Conservation (phyloP, 2,113 vertebrate genomes). For the Caranx melampygus region DNA sequence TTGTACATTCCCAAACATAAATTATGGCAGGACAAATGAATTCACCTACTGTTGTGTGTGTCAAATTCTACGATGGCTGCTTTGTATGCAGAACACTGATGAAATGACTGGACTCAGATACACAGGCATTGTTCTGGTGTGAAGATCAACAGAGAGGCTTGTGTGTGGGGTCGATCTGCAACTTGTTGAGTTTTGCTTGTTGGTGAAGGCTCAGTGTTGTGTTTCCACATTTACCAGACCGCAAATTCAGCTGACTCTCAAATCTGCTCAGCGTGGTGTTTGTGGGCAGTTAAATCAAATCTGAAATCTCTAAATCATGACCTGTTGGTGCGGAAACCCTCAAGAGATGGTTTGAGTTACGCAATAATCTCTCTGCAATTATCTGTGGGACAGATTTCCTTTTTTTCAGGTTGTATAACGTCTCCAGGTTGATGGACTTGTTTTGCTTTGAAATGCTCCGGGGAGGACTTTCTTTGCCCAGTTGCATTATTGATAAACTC, state of each 20-base stretch:
- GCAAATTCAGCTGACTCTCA: constrained; percentile 25
- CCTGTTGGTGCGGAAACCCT: constrained; percentile 25
- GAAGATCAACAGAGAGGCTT: constrained; percentile 22
- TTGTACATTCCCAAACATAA: constrained; percentile 73
- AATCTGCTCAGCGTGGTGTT: constrained; percentile 31
- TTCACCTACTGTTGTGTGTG: constrained; percentile 50
- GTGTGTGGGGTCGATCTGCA: constrained; percentile 24
- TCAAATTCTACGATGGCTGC: constrained; percentile 54
- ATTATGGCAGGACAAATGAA: constrained; percentile 71
- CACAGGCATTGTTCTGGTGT: constrained; percentile 43
- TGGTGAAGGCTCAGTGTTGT: neutral
- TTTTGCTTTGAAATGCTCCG: constrained; percentile 28
- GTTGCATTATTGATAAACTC: constrained; percentile 48
- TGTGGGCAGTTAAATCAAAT: constrained; percentile 14
- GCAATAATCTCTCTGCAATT: constrained; percentile 1
- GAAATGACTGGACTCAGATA: constrained; percentile 37
- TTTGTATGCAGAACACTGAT: constrained; percentile 45
- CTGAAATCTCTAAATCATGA: neutral
- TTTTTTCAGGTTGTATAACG: constrained; percentile 11
- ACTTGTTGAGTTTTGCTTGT: constrained; percentile 13
- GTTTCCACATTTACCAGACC: constrained; percentile 15
- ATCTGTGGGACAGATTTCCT: neutral
- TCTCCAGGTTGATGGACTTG: constrained; percentile 1
- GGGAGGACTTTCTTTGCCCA: constrained; percentile 8
- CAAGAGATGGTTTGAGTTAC: constrained; percentile 2